Evolutionary conservation across 2,113 vertebrate genomes (phyloP).

Genomic region (sheep (Ovis aries)): DNA sequence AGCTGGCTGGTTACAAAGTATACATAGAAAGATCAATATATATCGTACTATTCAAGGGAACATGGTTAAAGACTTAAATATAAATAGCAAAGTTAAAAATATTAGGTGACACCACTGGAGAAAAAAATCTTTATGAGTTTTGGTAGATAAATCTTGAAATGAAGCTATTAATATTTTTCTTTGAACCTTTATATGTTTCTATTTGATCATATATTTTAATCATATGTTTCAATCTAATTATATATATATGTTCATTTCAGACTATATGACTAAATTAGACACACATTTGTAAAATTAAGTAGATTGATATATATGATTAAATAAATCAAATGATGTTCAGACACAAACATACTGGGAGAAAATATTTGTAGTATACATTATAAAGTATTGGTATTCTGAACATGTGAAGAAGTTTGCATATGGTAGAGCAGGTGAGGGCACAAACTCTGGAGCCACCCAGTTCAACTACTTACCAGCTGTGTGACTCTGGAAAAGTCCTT

Average conservation of each 20-base stretch:
- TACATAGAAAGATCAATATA: not conserved
- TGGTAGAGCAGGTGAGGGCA: not conserved
- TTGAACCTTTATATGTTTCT: not conserved
- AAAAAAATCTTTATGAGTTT: not conserved
- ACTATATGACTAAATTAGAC: not conserved
- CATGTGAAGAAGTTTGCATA: not conserved
- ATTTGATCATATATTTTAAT: not conserved
- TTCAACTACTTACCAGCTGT: not conserved
- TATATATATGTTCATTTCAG: not conserved
- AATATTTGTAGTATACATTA: not conserved
- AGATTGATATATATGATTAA: not conserved
- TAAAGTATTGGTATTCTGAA: not conserved
- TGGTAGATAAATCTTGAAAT: not conserved
- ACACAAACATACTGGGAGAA: not conserved
- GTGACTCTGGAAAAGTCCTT: not conserved
- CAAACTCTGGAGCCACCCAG: not conserved
- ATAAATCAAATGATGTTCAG: not conserved
- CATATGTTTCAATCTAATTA: not conserved
- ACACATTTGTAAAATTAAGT: not conserved
- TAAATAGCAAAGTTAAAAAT: not conserved
- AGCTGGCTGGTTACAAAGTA: not conserved
- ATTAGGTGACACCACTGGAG: not conserved
- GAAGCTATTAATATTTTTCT: not conserved
- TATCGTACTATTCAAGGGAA: not conserved
- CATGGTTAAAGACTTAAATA: not conserved